Evolutionary conservation across 2,113 vertebrate genomes (phyloP).

Genomic region (Suricata suricatta): DNA sequence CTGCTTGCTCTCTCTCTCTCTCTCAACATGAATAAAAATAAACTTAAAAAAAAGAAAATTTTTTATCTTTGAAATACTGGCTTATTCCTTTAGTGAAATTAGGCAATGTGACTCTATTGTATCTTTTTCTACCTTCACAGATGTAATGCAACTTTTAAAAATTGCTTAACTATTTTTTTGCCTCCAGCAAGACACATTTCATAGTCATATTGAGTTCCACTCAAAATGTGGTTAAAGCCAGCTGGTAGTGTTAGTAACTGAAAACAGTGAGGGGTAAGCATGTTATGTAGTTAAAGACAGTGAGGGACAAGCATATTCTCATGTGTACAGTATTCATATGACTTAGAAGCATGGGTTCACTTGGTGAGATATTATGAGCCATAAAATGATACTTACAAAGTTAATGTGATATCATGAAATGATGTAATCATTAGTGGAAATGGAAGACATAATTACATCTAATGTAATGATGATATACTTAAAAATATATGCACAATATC

Average conservation of each 20-base stretch:
- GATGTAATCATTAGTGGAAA: not conserved
- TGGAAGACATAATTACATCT: not conserved
- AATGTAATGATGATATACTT: not conserved
- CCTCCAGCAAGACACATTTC: not conserved
- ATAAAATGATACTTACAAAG: not conserved
- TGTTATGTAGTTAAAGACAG: not conserved
- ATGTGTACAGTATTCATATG: not conserved
- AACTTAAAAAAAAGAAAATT: too few relatives aligned
- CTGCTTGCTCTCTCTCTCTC: too few relatives aligned
- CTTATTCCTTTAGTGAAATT: slow-evolving; percentile 26
- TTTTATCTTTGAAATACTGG: slow-evolving; percentile 22
- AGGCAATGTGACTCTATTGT: not conserved
- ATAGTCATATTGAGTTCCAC: not conserved
- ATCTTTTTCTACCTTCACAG: slow-evolving; percentile 19
- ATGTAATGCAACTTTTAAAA: not conserved
- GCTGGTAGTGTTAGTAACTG: not conserved
- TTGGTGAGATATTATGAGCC: not conserved
- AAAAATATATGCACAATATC: not conserved
- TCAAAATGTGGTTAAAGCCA: not conserved
- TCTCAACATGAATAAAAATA: too few relatives aligned
- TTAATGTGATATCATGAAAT: not conserved
- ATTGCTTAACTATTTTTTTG: not conserved
- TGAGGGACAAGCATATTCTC: not conserved
- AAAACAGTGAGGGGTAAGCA: not conserved
- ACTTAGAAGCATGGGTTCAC: not conserved